Conservation (phyloP, 1,140 invertebrate species). For the Matsumurasca onukii region DNA sequence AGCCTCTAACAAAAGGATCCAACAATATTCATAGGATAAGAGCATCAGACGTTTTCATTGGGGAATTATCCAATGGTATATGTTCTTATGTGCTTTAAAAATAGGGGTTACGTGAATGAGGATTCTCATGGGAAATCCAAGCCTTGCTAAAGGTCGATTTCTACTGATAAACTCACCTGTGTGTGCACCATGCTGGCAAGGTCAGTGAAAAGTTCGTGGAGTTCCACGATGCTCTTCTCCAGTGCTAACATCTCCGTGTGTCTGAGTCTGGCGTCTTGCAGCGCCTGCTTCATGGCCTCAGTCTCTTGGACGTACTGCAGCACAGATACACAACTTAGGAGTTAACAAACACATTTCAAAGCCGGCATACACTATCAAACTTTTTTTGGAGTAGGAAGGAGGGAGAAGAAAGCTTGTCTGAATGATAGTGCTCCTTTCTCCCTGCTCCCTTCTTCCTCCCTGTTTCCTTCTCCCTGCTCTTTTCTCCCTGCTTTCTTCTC, state of each 20-base stretch:
- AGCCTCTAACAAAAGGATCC: neutral
- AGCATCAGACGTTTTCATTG: neutral
- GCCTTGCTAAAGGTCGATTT: neutral
- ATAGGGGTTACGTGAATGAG: neutral
- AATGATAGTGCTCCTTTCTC: too few relatives aligned
- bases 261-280: conserved; percentile 7
- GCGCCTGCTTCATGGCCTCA: neutral
- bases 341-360: too few relatives aligned
- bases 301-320: conserved; percentile 17
- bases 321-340: too few relatives aligned
- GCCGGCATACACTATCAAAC: too few relatives aligned
- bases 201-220: conserved; percentile 13
- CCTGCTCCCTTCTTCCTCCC: too few relatives aligned
- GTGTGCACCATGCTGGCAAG: conserved; percentile 9
- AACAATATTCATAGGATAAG: neutral
- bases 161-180: neutral
- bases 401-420: too few relatives aligned
- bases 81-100: too few relatives aligned
- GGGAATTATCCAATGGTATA: neutral
- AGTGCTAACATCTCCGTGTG: conserved; percentile 13
- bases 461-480: too few relatives aligned
- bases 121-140: neutral
- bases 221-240: conserved; percentile 7
- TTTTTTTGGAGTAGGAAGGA: too few relatives aligned
- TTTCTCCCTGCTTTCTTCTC: too few relatives aligned